Evolutionary conservation across 1,140 invertebrate genomes (phyloP).

Genomic region (Drosophila virilis): DNA sequence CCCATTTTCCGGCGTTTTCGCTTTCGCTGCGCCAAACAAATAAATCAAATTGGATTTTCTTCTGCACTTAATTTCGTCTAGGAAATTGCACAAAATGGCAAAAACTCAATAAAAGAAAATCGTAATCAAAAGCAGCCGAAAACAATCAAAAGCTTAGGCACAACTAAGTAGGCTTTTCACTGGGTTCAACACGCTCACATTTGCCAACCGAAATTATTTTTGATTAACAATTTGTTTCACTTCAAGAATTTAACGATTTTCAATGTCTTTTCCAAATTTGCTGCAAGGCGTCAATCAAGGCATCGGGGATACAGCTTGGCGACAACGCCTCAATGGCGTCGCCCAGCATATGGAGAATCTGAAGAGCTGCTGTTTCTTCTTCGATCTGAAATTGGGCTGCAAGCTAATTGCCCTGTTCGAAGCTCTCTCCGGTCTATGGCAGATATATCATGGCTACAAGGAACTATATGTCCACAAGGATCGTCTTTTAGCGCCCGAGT

Average conservation of each 20-base stretch:
- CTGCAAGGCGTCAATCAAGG: not conserved
- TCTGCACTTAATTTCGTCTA: constrained; percentile 68
- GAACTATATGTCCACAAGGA: not conserved
- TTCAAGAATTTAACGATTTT: not conserved
- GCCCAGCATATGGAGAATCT: constrained; percentile 1
- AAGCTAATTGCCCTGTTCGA: constrained; percentile 51
- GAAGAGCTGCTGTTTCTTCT: constrained; percentile 40
- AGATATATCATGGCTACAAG: constrained; percentile 15
- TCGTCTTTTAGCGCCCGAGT: not conserved
- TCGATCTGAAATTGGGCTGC: constrained; percentile 47
- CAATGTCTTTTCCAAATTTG: constrained; percentile 35
- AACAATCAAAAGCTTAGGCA: constrained; percentile 9
- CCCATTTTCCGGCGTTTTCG: constrained; percentile 40
- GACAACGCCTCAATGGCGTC: not conserved
- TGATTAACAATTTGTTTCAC: not conserved
- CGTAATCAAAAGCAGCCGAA: constrained; percentile 46
- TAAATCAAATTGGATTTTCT: constrained; percentile 82
- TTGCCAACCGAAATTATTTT: not conserved
- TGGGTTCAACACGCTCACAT: not conserved
- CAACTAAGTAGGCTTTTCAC: constrained; percentile 19
- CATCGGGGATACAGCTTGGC: not conserved
- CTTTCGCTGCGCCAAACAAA: constrained; percentile 53
- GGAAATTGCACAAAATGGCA: constrained; percentile 54
- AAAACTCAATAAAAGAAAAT: constrained; percentile 16
- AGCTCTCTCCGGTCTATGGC: constrained; percentile 1